A percentile compares a stretch with the other conserved stretches of the same genome.
Evolutionary conservation across 37 sponge, comb jelly and placozoan species (phyloP).

Genomic region (Dysidea cf. avara): DNA sequence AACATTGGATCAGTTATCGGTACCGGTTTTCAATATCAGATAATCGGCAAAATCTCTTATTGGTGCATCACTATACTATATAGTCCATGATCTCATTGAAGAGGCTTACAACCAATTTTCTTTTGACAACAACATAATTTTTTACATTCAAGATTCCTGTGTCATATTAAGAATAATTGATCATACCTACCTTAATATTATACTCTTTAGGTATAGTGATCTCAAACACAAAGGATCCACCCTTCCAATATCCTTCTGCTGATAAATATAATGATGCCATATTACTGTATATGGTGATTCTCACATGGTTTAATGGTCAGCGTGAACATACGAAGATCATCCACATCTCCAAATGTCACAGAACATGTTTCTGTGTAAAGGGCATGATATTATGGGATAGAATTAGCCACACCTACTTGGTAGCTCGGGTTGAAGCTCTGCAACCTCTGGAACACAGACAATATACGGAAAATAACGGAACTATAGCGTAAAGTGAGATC

Average conservation of each 20-base stretch:
- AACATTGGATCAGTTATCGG: too few species aligned
- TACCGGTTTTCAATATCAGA: too few species aligned
- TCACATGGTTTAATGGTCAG: slow-evolving; percentile 49
- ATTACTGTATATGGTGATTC: neutral
- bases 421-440: slow-evolving; percentile 44
- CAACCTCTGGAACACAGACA: slow-evolving; percentile 23
- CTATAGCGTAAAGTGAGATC: too few species aligned
- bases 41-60: too few species aligned
- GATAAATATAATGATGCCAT: neutral
- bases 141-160: too few species aligned
- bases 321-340: slow-evolving; percentile 64
- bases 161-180: too few species aligned
- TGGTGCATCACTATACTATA: too few species aligned
- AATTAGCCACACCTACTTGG: slow-evolving; percentile 2
- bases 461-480: too few species aligned
- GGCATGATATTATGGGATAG: neutral
- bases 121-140: too few species aligned
- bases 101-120: too few species aligned
- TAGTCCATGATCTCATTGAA: too few species aligned
- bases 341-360: slow-evolving; percentile 53
- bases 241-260: slow-evolving; percentile 84
- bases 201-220: slow-evolving; percentile 65
- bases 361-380: slow-evolving; percentile 42
- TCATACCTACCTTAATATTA: slow-evolving; percentile 57
- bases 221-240: slow-evolving; percentile 64